Evolutionary conservation across 1,140 invertebrate species (phyloP).

Genomic region (Thaumetopoea pityocampa): DNA sequence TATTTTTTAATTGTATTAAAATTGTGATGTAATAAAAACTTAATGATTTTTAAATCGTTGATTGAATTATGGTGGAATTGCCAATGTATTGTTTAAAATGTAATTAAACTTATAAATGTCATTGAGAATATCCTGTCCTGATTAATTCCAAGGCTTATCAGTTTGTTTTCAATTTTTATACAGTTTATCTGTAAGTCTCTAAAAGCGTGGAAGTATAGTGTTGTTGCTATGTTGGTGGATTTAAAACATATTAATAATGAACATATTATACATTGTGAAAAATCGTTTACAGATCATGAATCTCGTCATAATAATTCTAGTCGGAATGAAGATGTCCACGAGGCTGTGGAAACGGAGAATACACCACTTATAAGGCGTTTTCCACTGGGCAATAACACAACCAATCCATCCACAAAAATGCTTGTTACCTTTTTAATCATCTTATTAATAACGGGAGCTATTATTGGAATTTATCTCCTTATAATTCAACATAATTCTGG

Average conservation of each 20-base stretch:
- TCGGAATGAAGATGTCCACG: conserved; percentile 11
- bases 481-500: conserved; percentile 35
- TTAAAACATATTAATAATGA: conserved; percentile 2
- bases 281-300: conserved; percentile 29
- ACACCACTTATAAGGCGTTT: conserved; percentile 35
- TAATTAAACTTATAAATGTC: not conserved
- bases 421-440: conserved; percentile 31
- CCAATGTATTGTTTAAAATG: not conserved
- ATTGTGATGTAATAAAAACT: no score
- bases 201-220: not conserved
- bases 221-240: conserved; percentile 3
- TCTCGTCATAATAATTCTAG: conserved; percentile 24
- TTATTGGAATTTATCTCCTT: conserved; percentile 44
- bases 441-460: conserved; percentile 28
- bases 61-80: not conserved
- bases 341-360: conserved; percentile 16
- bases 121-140: conserved; percentile 5
- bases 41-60: no score
- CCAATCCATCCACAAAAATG: conserved; percentile 20
- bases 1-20: no score
- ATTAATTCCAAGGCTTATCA: conserved; percentile 9
- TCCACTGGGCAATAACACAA: conserved; percentile 7
- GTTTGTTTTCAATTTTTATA: not conserved
- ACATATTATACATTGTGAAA: not conserved
- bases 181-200: not conserved